phyloP scores from a whole-genome alignment of 2,797 vertebrate genomes.

The Fistularia tabacaria region DNA sequence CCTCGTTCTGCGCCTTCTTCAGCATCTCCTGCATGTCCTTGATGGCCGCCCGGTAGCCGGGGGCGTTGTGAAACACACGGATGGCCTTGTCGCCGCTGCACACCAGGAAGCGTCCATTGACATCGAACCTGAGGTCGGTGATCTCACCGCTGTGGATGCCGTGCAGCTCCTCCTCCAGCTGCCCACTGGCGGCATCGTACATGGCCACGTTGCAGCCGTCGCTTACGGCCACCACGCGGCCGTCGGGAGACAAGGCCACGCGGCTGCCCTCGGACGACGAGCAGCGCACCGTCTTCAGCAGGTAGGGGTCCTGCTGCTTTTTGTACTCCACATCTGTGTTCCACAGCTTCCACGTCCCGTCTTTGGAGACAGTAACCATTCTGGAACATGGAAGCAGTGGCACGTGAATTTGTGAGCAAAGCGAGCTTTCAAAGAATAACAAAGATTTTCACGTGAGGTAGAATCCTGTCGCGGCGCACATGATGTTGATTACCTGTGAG shows the following conservation, averaged over 20 bases:
- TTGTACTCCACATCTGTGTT: slow-evolving; percentile 94
- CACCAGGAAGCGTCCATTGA: slow-evolving; percentile 81
- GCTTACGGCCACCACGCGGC: slow-evolving; percentile 81
- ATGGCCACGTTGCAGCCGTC: slow-evolving; percentile 73
- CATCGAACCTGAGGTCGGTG: slow-evolving; percentile 83
- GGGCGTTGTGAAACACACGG: slow-evolving; percentile 85
- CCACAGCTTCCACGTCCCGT: slow-evolving; percentile 95
- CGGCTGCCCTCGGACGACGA: slow-evolving; percentile 69
- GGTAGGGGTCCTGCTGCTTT: slow-evolving; percentile 92
- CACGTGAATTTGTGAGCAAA: background rate
- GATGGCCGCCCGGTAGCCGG: slow-evolving; percentile 84
- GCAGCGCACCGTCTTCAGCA: slow-evolving; percentile 82
- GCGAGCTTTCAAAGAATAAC: background rate
- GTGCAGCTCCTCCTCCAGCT: slow-evolving; percentile 82
- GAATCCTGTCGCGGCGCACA: too few species aligned
- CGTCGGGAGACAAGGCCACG: slow-evolving; percentile 84
- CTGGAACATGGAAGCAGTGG: slow-evolving; percentile 54
- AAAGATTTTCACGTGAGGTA: too few species aligned
- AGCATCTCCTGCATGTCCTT: slow-evolving; percentile 86
- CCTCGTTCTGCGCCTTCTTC: slow-evolving; percentile 80
- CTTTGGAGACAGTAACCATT: slow-evolving; percentile 93
- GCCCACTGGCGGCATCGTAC: slow-evolving; percentile 74
- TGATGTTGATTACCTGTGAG: slow-evolving; percentile 74
- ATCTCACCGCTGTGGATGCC: slow-evolving; percentile 77
- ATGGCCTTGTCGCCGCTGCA: slow-evolving; percentile 86